These are phyloP conservation scores for Melierax canorus DNA, from an alignment of 2,113 vertebrate species.

Conservation along the genomic window DNA sequence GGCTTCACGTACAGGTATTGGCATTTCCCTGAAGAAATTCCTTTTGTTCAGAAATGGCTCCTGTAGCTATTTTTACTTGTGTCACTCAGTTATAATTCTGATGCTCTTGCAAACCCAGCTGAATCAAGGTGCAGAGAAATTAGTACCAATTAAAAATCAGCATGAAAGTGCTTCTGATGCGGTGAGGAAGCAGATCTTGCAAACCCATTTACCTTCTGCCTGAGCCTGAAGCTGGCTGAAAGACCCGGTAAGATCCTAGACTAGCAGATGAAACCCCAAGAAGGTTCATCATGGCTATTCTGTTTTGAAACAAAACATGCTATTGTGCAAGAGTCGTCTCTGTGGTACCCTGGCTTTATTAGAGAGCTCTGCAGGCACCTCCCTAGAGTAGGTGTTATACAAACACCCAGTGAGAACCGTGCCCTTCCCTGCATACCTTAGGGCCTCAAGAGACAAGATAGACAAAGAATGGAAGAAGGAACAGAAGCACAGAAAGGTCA, in stretches of 20 bases:
- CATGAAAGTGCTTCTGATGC: not conserved
- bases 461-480: conserved; percentile 43
- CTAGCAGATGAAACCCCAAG: not conserved
- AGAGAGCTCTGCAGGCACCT: not conserved
- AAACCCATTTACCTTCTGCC: not conserved
- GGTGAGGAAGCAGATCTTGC: not conserved
- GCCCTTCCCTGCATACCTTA: not conserved
- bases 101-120: not conserved
- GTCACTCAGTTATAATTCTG: not conserved
- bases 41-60: not conserved
- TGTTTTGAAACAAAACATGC: not conserved
- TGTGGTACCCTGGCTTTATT: not conserved
- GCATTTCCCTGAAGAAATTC: not conserved
- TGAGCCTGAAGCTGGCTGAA: not conserved
- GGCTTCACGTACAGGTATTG: not conserved
- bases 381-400: conserved; percentile 15
- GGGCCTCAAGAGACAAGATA: conserved; percentile 44
- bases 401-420: not conserved
- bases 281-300: not conserved
- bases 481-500: conserved; percentile 59
- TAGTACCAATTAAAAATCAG: not conserved
- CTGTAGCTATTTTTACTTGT: not conserved
- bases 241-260: not conserved
- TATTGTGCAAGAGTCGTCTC: not conserved
- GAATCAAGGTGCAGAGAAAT: not conserved